Evolutionary conservation across 2,797 vertebrate species (phyloP).

Genomic region (Channallabes apus): DNA sequence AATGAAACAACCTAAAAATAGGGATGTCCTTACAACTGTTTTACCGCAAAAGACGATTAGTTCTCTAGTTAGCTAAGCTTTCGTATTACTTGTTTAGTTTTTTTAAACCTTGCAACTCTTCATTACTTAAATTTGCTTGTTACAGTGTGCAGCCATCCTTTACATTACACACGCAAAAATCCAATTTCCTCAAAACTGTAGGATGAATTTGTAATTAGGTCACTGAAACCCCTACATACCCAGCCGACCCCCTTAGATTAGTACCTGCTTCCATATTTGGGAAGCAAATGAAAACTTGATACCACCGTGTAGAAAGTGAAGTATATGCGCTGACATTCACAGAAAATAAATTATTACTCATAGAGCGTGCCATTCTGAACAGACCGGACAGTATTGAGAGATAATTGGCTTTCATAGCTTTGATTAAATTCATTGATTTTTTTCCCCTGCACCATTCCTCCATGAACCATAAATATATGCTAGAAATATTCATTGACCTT

Average conservation of each 20-base stretch:
- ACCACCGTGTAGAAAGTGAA: slow-evolving; percentile 19
- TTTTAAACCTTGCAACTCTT: not conserved
- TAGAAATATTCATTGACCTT: slow-evolving; percentile 5
- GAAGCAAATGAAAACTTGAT: not conserved
- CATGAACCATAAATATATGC: not conserved
- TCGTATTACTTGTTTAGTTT: not conserved
- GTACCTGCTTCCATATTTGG: slow-evolving; percentile 8
- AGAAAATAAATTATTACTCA: slow-evolving; percentile 7
- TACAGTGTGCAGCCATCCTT: not conserved
- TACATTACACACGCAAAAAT: not conserved
- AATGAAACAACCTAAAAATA: not conserved
- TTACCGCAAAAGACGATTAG: not conserved
- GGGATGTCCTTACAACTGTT: not conserved
- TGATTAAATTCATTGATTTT: slow-evolving; percentile 45
- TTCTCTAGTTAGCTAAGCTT: not conserved
- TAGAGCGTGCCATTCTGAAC: not conserved
- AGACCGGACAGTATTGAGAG: slow-evolving; percentile 22
- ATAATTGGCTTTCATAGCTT: slow-evolving; percentile 44
- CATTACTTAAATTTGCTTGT: not conserved
- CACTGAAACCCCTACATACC: slow-evolving; percentile 8
- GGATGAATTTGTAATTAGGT: not conserved
- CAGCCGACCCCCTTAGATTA: not conserved
- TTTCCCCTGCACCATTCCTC: not conserved
- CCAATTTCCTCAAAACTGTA: not conserved
- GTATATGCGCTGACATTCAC: slow-evolving; percentile 42